These are phyloP conservation scores for Geococcyx californianus DNA, from an alignment of 2,113 vertebrate genomes.

Conservation along the genomic window DNA sequence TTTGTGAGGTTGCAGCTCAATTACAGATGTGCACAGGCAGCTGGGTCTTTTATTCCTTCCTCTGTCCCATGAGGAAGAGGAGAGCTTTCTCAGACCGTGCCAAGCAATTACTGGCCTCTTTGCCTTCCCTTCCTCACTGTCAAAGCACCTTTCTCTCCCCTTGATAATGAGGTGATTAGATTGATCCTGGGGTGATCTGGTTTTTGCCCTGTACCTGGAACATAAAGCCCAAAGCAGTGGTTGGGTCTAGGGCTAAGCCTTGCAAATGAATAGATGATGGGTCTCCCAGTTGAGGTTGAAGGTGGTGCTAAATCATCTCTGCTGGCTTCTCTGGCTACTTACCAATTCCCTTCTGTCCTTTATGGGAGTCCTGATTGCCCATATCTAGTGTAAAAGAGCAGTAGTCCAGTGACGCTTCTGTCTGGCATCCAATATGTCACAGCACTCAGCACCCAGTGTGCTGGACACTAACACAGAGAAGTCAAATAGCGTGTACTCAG, in stretches of 20 bases:
- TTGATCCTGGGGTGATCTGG: background rate
- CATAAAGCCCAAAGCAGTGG: background rate
- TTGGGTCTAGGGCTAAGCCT: background rate
- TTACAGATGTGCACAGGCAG: conserved; percentile 2
- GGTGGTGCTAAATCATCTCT: background rate
- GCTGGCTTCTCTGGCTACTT: background rate
- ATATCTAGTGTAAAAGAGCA: background rate
- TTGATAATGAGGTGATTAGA: conserved; percentile 44
- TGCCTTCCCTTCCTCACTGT: background rate
- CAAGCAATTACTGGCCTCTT: background rate
- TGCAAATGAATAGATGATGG: background rate
- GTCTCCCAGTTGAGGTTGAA: background rate
- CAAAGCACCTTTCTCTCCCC: background rate
- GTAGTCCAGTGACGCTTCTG: background rate
- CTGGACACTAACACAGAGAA: background rate
- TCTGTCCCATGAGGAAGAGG: background rate
- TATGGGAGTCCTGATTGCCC: background rate
- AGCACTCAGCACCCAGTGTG: background rate
- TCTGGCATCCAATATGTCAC: background rate
- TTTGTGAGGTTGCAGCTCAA: background rate
- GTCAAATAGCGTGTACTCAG: background rate
- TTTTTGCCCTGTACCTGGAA: background rate
- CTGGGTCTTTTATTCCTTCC: background rate
- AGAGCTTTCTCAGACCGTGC: background rate
- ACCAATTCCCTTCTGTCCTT: background rate